Conservation (phyloP, 2,113 vertebrate genomes). For the Antigone vipio region DNA sequence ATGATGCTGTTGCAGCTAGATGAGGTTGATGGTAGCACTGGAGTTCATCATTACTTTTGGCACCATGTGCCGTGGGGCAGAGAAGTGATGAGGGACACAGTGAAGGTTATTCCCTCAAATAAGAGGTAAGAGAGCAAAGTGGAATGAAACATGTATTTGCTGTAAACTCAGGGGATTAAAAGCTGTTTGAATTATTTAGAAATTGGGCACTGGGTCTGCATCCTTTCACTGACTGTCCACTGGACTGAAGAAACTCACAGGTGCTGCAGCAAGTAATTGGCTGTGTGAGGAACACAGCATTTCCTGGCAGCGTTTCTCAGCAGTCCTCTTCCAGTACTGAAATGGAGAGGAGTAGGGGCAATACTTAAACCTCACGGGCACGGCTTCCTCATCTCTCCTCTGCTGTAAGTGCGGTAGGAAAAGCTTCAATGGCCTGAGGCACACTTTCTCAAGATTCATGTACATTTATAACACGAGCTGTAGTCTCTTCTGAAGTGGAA, state of each 20-base stretch:
- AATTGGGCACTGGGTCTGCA: not conserved
- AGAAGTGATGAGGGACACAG: not conserved
- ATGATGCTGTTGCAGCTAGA: not conserved
- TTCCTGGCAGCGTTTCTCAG: not conserved
- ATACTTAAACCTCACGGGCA: fast-evolving
- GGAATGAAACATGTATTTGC: slow-evolving; percentile 58
- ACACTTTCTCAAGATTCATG: not conserved
- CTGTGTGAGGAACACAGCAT: not conserved
- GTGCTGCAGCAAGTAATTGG: not conserved
- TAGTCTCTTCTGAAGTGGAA: not conserved
- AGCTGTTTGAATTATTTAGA: slow-evolving; percentile 43
- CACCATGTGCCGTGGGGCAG: not conserved
- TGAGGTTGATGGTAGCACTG: not conserved
- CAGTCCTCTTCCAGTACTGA: not conserved
- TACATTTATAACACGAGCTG: not conserved
- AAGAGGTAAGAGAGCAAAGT: slow-evolving; percentile 14
- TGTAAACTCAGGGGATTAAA: slow-evolving; percentile 30
- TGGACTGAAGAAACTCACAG: not conserved
- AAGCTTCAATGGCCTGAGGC: not conserved
- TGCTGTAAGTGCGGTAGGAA: not conserved
- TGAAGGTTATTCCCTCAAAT: slow-evolving; percentile 53
- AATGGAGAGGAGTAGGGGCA: not conserved
- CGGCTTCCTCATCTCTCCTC: not conserved
- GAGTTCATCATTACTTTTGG: slow-evolving; percentile 39
- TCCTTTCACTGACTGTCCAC: not conserved